A percentile compares a stretch with the other conserved stretches of the same genome.
phyloP scores from a whole-genome alignment of 2,888 invertebrate genomes.

The Leptopilina myrica region DNA sequence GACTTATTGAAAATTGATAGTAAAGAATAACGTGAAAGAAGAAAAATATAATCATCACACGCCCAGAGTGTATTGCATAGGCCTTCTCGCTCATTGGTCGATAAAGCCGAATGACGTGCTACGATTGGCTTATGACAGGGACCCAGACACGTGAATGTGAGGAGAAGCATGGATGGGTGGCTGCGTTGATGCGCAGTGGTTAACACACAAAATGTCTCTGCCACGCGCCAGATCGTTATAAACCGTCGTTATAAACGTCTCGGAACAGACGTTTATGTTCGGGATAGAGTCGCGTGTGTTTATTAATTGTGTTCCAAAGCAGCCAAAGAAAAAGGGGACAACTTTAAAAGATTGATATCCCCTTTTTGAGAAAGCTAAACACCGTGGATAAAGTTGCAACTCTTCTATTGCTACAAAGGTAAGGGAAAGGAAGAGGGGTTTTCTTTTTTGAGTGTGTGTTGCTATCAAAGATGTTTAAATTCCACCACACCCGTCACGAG shows the following conservation, averaged over 20 bases:
- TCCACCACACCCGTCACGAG: conserved; percentile 62
- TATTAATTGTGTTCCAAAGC: conserved; percentile 40
- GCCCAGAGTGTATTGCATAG: conserved; percentile 75
- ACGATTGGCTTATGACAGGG: conserved; percentile 73
- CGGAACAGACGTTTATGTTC: conserved; percentile 44
- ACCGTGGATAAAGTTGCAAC: conserved; percentile 49
- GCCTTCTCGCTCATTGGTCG: conserved; percentile 77
- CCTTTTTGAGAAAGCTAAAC: conserved; percentile 54
- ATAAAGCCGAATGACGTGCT: conserved; percentile 76
- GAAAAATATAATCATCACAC: conserved; percentile 57
- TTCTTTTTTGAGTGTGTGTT: not conserved
- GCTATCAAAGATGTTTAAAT: not conserved
- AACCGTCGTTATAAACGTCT: conserved; percentile 61
- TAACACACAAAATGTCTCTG: conserved; percentile 75
- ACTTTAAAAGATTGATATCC: conserved; percentile 57
- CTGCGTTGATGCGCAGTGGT: conserved; percentile 76
- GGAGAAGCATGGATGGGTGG: conserved; percentile 76
- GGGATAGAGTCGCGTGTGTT: conserved; percentile 41
- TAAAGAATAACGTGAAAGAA: conserved; percentile 13
- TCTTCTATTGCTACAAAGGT: conserved; percentile 51
- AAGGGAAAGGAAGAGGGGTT: not conserved
- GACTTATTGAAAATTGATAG: not conserved
- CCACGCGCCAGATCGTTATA: conserved; percentile 75
- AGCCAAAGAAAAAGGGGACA: conserved; percentile 48
- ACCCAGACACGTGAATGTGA: conserved; percentile 77